A percentile compares a stretch with the other conserved stretches of the same genome.
phyloP scores from a whole-genome alignment of 2,888 invertebrate species.

The Microctonus aethiopoides region DNA sequence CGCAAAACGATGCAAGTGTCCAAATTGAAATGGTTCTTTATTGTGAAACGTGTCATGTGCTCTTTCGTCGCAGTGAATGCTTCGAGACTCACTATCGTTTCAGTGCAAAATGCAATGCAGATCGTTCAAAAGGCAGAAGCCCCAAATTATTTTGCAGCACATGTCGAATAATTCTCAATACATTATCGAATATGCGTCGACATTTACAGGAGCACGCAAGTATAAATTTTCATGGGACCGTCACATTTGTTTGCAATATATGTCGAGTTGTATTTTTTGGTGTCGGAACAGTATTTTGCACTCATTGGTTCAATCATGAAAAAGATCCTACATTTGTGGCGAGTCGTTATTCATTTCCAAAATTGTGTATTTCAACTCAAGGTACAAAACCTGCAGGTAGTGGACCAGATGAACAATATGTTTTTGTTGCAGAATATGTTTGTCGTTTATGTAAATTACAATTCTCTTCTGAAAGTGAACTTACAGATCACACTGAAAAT shows the following conservation, averaged over 20 bases:
- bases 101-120: slow-evolving; percentile 38
- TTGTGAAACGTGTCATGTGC: slow-evolving; percentile 52
- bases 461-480: slow-evolving; percentile 45
- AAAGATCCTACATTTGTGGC: slow-evolving; percentile 54
- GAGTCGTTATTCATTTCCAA: slow-evolving; percentile 55
- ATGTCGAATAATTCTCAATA: slow-evolving; percentile 48
- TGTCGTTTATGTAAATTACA: slow-evolving; percentile 52
- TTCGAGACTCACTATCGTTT: slow-evolving; percentile 56
- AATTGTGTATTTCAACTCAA: slow-evolving; percentile 44
- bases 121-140: slow-evolving; percentile 43
- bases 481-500: slow-evolving; percentile 37
- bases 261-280: slow-evolving; percentile 59
- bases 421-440: slow-evolving; percentile 56
- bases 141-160: slow-evolving; percentile 55
- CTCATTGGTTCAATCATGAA: slow-evolving; percentile 56
- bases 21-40: slow-evolving; percentile 58
- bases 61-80: slow-evolving; percentile 57
- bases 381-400: slow-evolving; percentile 37
- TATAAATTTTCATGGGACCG: slow-evolving; percentile 41
- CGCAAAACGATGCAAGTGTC: slow-evolving; percentile 39
- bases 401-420: slow-evolving; percentile 45
- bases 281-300: slow-evolving; percentile 52
- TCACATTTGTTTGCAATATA: slow-evolving; percentile 57
- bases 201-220: slow-evolving; percentile 54
- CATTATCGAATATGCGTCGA: slow-evolving; percentile 48